Evolutionary conservation across 2,113 vertebrate genomes (phyloP).

Genomic region (Aegypius monachus): DNA sequence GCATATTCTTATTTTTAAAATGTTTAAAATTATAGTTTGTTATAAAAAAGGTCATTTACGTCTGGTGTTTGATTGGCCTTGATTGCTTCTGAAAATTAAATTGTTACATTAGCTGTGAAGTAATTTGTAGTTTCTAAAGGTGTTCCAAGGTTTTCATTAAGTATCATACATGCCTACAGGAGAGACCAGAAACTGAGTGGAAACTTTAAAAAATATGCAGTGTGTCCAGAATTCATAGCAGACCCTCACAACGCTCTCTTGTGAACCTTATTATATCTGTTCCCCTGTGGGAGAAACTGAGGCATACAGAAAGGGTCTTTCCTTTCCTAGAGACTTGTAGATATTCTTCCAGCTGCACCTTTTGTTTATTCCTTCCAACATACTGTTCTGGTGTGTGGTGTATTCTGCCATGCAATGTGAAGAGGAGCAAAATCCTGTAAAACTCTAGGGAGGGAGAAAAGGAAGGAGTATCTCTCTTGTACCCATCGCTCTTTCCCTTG

Average conservation of each 20-base stretch:
- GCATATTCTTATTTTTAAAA: constrained; percentile 7
- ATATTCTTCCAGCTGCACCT: not conserved
- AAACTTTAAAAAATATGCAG: not conserved
- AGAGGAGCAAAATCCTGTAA: constrained; percentile 7
- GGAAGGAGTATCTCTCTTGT: not conserved
- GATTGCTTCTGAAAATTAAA: constrained; percentile 26
- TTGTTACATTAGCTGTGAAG: not conserved
- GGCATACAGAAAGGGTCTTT: not conserved
- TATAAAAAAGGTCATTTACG: not conserved
- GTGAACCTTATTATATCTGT: not conserved
- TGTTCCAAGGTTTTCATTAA: constrained; percentile 6
- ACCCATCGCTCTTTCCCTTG: not conserved
- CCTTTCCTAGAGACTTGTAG: not conserved
- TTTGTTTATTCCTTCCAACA: not conserved
- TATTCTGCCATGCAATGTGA: not conserved
- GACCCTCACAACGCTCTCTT: not conserved
- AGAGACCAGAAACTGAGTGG: not conserved
- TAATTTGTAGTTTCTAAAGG: not conserved
- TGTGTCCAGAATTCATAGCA: not conserved
- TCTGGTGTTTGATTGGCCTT: constrained; percentile 18
- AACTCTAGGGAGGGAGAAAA: not conserved
- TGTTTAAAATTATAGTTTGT: constrained; percentile 24
- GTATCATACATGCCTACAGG: not conserved
- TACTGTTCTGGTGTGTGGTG: not conserved
- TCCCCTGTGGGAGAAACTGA: not conserved